These are phyloP conservation scores for Calameuta filiformis DNA, from an alignment of 2,888 invertebrate species.

Conservation along the genomic window DNA sequence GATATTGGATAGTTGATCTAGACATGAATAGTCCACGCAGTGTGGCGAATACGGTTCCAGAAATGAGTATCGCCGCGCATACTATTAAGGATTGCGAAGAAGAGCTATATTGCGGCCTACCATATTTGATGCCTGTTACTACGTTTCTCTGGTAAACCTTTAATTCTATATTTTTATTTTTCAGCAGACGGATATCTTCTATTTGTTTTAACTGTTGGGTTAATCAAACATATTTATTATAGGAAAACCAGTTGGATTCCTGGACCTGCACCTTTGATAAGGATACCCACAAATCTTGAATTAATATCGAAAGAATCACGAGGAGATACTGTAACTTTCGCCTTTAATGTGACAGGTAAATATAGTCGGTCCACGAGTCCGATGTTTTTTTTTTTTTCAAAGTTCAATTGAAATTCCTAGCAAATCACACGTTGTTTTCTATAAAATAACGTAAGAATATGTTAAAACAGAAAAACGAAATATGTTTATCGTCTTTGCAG, in stretches of 20 bases:
- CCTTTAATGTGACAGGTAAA: slow-evolving; percentile 69
- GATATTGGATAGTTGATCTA: slow-evolving; percentile 80
- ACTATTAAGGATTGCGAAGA: slow-evolving; percentile 71
- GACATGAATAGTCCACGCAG: slow-evolving; percentile 79
- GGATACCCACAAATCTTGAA: slow-evolving; percentile 67
- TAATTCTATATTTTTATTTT: slow-evolving; percentile 6
- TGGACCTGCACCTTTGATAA: slow-evolving; percentile 68
- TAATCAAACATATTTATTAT: background rate
- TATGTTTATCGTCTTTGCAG: no score
- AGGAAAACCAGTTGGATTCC: slow-evolving; percentile 74
- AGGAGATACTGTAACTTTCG: slow-evolving; percentile 64
- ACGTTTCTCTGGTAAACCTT: slow-evolving; percentile 71
- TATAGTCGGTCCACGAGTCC: no score
- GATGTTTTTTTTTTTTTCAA: no score
- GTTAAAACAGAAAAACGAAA: no score
- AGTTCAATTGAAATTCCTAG: no score
- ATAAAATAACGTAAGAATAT: no score
- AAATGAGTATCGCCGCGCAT: slow-evolving; percentile 66
- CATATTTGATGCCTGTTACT: slow-evolving; percentile 81
- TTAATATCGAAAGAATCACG: slow-evolving; percentile 63
- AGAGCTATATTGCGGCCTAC: slow-evolving; percentile 81
- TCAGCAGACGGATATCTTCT: no score
- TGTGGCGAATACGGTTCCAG: slow-evolving; percentile 70
- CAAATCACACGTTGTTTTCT: no score
- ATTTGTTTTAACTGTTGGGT: no score